These are phyloP conservation scores for Cercopithecus petaurista DNA, from an alignment of 2,797 vertebrate species.

Conservation along the genomic window DNA sequence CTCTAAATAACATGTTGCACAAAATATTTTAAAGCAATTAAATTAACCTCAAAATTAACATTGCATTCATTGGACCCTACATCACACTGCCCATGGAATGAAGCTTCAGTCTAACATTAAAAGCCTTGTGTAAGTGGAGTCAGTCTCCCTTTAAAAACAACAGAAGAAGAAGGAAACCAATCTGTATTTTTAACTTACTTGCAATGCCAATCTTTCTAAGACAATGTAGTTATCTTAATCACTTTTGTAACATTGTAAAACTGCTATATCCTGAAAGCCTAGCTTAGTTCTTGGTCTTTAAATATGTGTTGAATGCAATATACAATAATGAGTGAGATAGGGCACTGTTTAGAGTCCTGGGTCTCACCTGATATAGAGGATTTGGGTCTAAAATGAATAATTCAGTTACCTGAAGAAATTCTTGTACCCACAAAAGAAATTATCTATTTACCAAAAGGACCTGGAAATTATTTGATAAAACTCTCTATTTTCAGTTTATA, in stretches of 20 bases:
- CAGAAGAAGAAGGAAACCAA: background rate
- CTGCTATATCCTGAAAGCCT: background rate
- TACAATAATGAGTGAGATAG: background rate
- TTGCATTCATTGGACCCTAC: background rate
- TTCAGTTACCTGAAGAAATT: background rate
- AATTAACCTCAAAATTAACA: slow-evolving; percentile 9
- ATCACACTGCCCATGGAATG: background rate
- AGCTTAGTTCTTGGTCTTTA: background rate
- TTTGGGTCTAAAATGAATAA: background rate
- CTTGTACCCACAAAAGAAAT: background rate
- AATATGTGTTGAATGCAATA: background rate
- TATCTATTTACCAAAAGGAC: background rate
- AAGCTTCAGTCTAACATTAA: background rate
- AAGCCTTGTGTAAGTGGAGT: background rate
- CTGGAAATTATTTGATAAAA: background rate
- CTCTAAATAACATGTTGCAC: background rate
- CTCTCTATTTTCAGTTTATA: background rate
- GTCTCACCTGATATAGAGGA: background rate
- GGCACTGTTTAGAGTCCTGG: background rate
- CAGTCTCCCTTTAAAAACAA: background rate
- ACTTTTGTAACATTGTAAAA: background rate
- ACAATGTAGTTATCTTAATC: background rate
- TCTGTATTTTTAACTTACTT: background rate
- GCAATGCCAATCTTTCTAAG: background rate
- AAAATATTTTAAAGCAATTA: background rate